Percentiles rank a stretch among this genome's conserved stretches.
phyloP scores from a whole-genome alignment of 2,113 vertebrate species.

The Perognathus longimembris region DNA sequence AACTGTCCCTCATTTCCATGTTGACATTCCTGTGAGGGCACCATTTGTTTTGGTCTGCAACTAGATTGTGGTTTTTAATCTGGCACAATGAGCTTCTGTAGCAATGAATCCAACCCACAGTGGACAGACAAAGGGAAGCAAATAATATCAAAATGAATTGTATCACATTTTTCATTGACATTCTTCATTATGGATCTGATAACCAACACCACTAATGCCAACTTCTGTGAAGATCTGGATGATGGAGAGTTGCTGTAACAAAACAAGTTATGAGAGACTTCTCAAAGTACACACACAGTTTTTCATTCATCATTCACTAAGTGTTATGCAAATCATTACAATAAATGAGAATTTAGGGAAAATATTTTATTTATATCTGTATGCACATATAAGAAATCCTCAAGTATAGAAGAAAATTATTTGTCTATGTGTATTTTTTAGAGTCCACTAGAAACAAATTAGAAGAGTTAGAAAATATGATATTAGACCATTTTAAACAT shows the following conservation, averaged over 20 bases:
- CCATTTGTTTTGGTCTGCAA: constrained; percentile 19
- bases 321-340: neutral
- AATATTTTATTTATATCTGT: neutral
- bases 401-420: neutral
- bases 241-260: neutral
- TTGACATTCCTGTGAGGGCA: neutral
- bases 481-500: neutral
- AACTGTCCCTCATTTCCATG: neutral
- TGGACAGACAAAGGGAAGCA: neutral
- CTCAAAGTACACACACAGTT: neutral
- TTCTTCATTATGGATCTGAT: constrained; percentile 4
- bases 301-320: neutral
- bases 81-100: neutral
- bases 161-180: neutral
- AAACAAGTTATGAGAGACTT: neutral
- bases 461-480: neutral
- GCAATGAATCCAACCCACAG: neutral
- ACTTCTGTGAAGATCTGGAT: neutral
- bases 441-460: neutral
- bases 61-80: constrained; percentile 34
- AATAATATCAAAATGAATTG: constrained; percentile 32
- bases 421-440: neutral
- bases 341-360: neutral
- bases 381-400: neutral
- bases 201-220: neutral